Conservation (phyloP, 1,140 invertebrate genomes). For the Chelonus insularis region DNA sequence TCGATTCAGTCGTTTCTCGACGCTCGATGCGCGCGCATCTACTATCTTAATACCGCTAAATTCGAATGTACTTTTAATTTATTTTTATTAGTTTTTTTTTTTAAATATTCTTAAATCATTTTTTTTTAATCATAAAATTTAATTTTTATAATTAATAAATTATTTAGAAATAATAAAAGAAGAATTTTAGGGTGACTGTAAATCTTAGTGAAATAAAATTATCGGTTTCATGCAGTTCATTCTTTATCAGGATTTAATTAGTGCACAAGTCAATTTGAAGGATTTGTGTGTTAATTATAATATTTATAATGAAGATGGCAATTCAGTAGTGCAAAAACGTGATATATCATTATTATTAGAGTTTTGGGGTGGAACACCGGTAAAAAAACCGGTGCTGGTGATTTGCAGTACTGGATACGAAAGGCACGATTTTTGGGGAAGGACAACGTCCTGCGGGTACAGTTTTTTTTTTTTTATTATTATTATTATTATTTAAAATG, state of each 20-base stretch:
- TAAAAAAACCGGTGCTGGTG: constrained; percentile 11
- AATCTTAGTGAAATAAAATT: no score
- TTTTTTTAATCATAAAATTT: no score
- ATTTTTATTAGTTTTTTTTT: no score
- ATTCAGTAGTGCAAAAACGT: neutral
- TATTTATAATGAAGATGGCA: neutral
- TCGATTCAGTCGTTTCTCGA: constrained; percentile 42
- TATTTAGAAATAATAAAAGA: no score
- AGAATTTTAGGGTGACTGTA: no score
- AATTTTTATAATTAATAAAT: no score
- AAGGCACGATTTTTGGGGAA: constrained; percentile 30
- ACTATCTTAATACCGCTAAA: constrained; percentile 9
- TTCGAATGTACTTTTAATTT: no score
- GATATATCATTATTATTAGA: neutral
- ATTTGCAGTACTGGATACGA: constrained; percentile 33
- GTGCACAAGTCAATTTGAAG: no score
- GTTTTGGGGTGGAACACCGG: neutral
- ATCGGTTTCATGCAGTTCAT: neutral
- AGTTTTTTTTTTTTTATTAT: constrained; percentile 6
- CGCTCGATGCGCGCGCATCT: constrained; percentile 31
- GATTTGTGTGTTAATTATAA: neutral
- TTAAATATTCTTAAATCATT: no score
- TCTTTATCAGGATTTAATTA: no score
- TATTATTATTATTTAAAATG: neutral
- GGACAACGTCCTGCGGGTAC: constrained; percentile 32